Percentiles rank a stretch among this genome's conserved stretches.
Evolutionary conservation across 2,113 vertebrate species (phyloP).

Genomic region (Siniperca chuatsi): DNA sequence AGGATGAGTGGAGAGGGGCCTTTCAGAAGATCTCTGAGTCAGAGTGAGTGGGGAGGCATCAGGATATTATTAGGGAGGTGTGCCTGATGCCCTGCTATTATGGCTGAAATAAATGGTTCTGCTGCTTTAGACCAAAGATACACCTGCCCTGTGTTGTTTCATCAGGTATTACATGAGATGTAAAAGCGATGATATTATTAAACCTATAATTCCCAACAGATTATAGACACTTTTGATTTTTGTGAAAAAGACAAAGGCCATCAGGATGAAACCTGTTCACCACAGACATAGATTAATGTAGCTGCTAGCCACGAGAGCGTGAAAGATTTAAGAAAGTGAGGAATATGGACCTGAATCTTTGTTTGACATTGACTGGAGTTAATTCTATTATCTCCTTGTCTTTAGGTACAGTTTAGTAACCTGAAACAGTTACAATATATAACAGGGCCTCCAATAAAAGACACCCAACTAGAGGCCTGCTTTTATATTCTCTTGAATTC

Average conservation of each 20-base stretch:
- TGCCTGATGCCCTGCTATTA: slow-evolving; percentile 67
- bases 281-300: neutral
- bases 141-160: slow-evolving; percentile 39
- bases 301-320: neutral
- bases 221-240: slow-evolving; percentile 14
- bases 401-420: slow-evolving; percentile 41
- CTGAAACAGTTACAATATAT: slow-evolving; percentile 42
- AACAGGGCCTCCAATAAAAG: slow-evolving; percentile 33
- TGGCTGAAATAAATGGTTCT: slow-evolving; percentile 59
- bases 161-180: slow-evolving; percentile 26
- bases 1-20: slow-evolving; percentile 69
- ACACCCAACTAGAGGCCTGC: slow-evolving; percentile 20
- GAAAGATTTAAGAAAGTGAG: neutral
- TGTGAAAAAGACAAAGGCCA: neutral
- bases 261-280: slow-evolving; percentile 5
- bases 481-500: slow-evolving; percentile 57
- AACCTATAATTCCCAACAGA: slow-evolving; percentile 32
- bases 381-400: slow-evolving; percentile 36
- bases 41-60: slow-evolving; percentile 71
- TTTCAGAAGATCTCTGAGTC: slow-evolving; percentile 75
- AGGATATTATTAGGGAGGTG: slow-evolving; percentile 80
- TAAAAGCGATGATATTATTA: slow-evolving; percentile 4
- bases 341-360: neutral
- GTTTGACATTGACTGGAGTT: slow-evolving; percentile 24
- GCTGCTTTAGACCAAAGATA: slow-evolving; percentile 31